phyloP scores from a whole-genome alignment of 2,797 vertebrate genomes.

The Valencia hispanica region DNA sequence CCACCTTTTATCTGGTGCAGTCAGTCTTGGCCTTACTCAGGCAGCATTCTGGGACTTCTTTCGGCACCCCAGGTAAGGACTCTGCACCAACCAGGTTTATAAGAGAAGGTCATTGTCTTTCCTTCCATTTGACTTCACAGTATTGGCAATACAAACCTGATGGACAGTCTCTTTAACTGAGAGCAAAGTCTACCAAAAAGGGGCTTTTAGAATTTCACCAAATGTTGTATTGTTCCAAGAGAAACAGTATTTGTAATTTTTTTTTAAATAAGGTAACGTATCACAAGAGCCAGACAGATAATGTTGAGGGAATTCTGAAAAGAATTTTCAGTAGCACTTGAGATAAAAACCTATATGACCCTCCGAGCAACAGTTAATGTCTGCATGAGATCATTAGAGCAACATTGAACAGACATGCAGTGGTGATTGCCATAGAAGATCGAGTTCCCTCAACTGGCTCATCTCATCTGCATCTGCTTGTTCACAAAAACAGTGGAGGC shows the following conservation, averaged over 20 bases:
- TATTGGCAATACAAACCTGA: too few species aligned
- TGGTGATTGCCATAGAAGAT: neutral
- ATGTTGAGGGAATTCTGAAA: neutral
- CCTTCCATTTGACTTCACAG: too few species aligned
- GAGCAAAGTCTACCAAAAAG: too few species aligned
- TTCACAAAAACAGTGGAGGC: neutral
- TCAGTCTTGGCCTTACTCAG: too few species aligned
- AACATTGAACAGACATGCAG: neutral
- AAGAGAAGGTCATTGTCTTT: too few species aligned
- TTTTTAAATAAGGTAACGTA: neutral
- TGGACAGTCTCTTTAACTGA: too few species aligned
- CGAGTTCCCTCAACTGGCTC: constrained; percentile 1
- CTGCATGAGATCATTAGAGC: constrained; percentile 26
- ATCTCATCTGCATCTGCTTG: neutral
- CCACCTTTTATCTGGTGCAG: too few species aligned
- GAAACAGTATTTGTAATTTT: neutral
- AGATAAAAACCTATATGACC: constrained; percentile 23
- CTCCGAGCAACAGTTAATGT: constrained; percentile 46
- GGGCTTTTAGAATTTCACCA: neutral
- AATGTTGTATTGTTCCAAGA: neutral
- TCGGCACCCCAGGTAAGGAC: too few species aligned
- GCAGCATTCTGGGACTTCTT: too few species aligned
- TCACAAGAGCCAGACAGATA: neutral
- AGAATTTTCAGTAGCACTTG: constrained; percentile 36
- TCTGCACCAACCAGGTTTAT: too few species aligned